phyloP scores from a whole-genome alignment of 2,888 invertebrate genomes.

The Geophilus truncorum region DNA sequence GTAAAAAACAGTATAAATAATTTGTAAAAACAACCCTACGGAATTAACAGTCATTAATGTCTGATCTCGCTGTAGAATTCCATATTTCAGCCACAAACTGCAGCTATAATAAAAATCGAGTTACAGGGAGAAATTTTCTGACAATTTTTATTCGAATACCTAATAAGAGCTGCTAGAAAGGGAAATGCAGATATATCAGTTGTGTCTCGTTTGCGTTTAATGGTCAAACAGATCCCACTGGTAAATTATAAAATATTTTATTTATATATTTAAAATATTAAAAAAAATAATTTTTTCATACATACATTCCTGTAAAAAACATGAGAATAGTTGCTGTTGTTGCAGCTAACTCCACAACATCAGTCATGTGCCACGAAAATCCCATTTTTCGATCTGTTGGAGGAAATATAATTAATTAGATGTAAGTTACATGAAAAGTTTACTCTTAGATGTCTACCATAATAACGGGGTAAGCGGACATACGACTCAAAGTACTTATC shows the following conservation, averaged over 20 bases:
- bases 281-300: background rate
- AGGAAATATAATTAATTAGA: background rate
- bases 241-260: background rate
- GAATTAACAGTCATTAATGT: slow-evolving; percentile 2
- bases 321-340: background rate
- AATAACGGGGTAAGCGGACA: background rate
- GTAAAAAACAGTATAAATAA: background rate
- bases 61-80: background rate
- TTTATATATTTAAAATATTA: background rate
- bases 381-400: background rate
- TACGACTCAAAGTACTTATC: background rate
- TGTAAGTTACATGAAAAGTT: background rate
- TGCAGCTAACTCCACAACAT: background rate
- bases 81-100: slow-evolving; percentile 27
- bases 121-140: too few species aligned
- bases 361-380: background rate
- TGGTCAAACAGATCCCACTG: background rate
- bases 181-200: background rate
- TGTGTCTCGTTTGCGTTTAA: background rate
- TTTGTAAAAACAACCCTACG: slow-evolving; percentile 1
- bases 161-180: background rate
- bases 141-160: too few species aligned
- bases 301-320: background rate
- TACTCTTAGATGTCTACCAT: background rate
- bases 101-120: too few species aligned